These are phyloP conservation scores for Spilarctia lutea DNA, from an alignment of 2,888 invertebrate genomes.

Conservation along the genomic window DNA sequence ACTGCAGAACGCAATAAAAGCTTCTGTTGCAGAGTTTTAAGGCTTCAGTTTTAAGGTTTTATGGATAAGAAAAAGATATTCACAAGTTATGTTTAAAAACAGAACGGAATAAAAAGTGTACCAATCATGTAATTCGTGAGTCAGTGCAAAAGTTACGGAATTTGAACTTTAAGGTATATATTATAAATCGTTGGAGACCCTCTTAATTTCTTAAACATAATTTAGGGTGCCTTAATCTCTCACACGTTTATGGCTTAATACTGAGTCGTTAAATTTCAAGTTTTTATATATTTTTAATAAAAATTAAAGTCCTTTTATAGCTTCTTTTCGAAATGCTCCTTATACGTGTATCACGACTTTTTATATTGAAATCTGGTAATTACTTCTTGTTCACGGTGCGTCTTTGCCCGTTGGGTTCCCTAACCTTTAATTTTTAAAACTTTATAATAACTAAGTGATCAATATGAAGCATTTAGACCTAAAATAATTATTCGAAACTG, in stretches of 20 bases:
- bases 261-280: conserved; percentile 18
- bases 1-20: neutral
- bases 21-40: neutral
- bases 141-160: conserved; percentile 13
- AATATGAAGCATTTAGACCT: no score
- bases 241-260: conserved; percentile 36
- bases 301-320: conserved; percentile 9
- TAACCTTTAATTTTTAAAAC: neutral
- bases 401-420: neutral
- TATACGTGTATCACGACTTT: neutral
- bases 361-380: neutral
- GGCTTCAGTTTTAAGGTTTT: neutral
- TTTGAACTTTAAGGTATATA: conserved; percentile 4
- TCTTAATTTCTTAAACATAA: conserved; percentile 18
- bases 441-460: no score
- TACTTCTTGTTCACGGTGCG: neutral
- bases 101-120: conserved; percentile 17
- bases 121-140: conserved; percentile 12
- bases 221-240: conserved; percentile 16
- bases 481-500: no score
- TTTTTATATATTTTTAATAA: conserved; percentile 12
- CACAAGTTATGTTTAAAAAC: neutral
- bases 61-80: neutral
- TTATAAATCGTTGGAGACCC: conserved; percentile 19
- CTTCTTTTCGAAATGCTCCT: conserved; percentile 10